A percentile compares a stretch with the other conserved stretches of the same genome.
Evolutionary conservation across 2,113 vertebrate species (phyloP).

Genomic region (Cyanoliseus patagonus): DNA sequence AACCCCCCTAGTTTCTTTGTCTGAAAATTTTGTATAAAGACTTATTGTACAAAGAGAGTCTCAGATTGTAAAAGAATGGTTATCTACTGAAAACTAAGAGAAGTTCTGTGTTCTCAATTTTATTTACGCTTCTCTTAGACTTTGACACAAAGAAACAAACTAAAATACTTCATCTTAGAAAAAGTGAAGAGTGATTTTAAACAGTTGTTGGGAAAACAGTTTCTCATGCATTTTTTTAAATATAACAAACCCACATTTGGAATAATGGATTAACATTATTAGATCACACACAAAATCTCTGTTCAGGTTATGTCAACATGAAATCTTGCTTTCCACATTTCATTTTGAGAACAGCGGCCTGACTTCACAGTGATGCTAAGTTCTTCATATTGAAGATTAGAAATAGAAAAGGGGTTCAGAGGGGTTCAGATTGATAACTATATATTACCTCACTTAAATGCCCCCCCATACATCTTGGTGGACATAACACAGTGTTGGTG

Average conservation of each 20-base stretch:
- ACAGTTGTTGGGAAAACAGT: neutral
- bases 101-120: slow-evolving; percentile 22
- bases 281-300: neutral
- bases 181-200: neutral
- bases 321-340: neutral
- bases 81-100: slow-evolving; percentile 1
- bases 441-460: neutral
- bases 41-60: neutral
- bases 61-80: neutral
- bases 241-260: neutral
- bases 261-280: neutral
- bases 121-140: slow-evolving; percentile 11
- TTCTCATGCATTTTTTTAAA: neutral
- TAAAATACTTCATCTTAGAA: neutral
- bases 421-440: neutral
- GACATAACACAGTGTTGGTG: neutral
- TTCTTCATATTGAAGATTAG: neutral
- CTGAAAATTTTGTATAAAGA: neutral
- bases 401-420: neutral
- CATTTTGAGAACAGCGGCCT: neutral
- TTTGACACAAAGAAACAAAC: neutral
- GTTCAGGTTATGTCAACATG: neutral
- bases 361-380: neutral
- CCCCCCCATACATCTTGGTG: too few relatives aligned
- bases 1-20: neutral